Evolutionary conservation across 2,888 invertebrate species (phyloP), one percentile per base, ranked within the genome.

Genomic region (Muschampia plurimacula): DNA sequence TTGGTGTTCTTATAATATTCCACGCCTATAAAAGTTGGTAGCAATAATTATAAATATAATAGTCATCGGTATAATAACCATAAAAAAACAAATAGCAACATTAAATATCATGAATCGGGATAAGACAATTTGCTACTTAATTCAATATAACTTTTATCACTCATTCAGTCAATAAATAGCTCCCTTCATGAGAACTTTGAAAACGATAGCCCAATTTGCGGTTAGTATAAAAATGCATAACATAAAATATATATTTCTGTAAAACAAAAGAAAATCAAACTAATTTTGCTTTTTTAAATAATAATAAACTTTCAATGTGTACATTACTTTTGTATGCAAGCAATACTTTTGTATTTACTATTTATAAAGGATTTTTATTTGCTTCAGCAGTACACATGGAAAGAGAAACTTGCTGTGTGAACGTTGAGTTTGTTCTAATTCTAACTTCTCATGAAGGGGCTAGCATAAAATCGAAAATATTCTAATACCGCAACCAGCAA

Each of bases 131-230:
- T 13, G 39, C 71, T 71, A 71, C 71, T 71, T 71, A 71, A 65
- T 36, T 57, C 57, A 9, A 66, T 49, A 44, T 39, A 63, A 55
- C 57, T 60, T 55, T 9, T 22, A 55, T 22, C 70, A 70, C 49
- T 63, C 65, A 73, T 75, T 80, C 77, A 77, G 78, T 78, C 77
- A 78, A 76, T 74, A 76, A 74, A 76, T 75, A 28, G 65, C 59
- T n/a, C 13, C 60, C 60, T 32, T 36, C 36, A 36, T 13, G n/a
- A 60, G n/a, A 60, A 49, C 10, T 66, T 73, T 32, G 78, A 77
- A 74, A 46, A 28, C 15, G 15, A 32, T 64, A 69, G 10, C 10
- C 71, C 69, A 75, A 70, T 41, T 41, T 41, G 41, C 4, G 6
- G 41, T 41, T 41, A 41, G 41, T 41, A 41, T 9, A 41, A 41